phyloP scores from a whole-genome alignment of 2,888 invertebrate species.

The Trissolcus japonicus region DNA sequence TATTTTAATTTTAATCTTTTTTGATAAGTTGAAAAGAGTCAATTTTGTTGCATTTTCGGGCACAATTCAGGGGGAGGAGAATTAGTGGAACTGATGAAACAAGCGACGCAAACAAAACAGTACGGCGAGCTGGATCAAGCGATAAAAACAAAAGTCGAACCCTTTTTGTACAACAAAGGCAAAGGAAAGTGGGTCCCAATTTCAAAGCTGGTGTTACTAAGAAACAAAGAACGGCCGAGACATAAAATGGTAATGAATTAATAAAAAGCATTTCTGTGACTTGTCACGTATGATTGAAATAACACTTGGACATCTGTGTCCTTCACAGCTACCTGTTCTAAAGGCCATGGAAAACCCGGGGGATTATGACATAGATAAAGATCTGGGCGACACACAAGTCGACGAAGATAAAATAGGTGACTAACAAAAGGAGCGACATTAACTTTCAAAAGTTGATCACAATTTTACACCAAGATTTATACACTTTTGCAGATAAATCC shows the following conservation, averaged over 20 bases:
- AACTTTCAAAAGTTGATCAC: neutral
- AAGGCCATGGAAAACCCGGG: conserved; percentile 89
- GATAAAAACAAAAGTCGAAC: conserved; percentile 92
- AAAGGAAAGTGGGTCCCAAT: conserved; percentile 93
- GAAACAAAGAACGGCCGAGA: conserved; percentile 90
- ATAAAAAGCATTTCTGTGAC: neutral
- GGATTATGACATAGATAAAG: conserved; percentile 89
- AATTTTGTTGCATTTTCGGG: neutral
- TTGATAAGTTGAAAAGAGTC: neutral
- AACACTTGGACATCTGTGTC: neutral
- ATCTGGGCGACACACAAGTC: conserved; percentile 78
- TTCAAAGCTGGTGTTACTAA: conserved; percentile 88
- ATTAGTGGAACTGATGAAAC: conserved; percentile 94
- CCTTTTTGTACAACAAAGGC: conserved; percentile 95
- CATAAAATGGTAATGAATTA: conserved; percentile 82
- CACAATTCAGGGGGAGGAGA: conserved; percentile 87
- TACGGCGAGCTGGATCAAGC: conserved; percentile 95
- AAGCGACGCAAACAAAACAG: conserved; percentile 92
- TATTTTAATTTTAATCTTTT: too few relatives aligned
- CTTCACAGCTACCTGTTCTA: conserved; percentile 82
- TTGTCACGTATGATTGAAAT: neutral
- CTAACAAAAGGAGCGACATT: neutral
- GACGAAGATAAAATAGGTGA: conserved; percentile 72
- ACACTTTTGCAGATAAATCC: conserved; percentile 67
- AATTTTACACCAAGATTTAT: neutral